Conservation (phyloP, 92 coral and sea anemone genomes). For the Heteractis magnifica region DNA sequence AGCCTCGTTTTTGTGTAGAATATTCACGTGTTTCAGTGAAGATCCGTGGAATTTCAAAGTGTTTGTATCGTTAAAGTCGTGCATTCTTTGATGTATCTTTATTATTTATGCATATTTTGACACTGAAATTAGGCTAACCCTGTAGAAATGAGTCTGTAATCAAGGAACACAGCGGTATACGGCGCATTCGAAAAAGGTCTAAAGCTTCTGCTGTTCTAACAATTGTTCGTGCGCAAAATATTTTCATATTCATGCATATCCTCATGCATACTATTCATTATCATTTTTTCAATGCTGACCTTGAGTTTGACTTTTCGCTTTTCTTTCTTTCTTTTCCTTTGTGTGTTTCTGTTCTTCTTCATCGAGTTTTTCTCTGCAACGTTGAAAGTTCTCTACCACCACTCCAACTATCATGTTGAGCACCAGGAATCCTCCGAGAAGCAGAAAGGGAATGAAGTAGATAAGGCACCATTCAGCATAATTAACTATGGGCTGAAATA, state of each 20-base stretch:
- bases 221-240: no score
- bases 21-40: no score
- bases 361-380: conserved; percentile 83
- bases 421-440: conserved; percentile 93
- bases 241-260: background rate
- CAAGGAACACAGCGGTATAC: no score
- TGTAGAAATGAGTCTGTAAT: no score
- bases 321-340: conserved; percentile 31
- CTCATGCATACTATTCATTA: background rate
- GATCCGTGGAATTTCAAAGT: no score
- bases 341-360: conserved; percentile 62
- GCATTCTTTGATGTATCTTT: no score
- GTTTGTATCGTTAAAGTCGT: no score
- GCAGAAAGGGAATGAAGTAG: conserved; percentile 87
- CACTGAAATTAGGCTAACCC: no score
- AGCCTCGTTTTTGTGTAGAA: no score
- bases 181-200: no score
- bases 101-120: no score
- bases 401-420: conserved; percentile 98
- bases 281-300: conserved; percentile 17
- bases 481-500: conserved; percentile 78
- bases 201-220: no score
- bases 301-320: conserved; percentile 25
- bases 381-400: conserved; percentile 94
- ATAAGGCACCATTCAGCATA: conserved; percentile 82